Base-by-base conservation (phyloP, 2,888 invertebrate genomes). In the Hydropsyche betteni region DNA sequence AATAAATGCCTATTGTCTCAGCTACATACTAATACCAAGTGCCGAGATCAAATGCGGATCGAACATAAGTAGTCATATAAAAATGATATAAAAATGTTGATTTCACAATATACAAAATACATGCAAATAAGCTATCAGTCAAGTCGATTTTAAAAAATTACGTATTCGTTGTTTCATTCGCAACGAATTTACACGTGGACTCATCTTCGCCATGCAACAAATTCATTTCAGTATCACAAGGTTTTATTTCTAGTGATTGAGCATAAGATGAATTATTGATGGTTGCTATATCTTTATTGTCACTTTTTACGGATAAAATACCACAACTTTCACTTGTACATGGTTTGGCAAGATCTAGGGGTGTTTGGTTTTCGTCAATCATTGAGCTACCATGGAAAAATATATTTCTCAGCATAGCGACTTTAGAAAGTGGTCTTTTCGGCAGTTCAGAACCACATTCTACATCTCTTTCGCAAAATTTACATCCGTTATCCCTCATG, bases 341-440 rank as follows among this genome's bases (percentile, higher is more conserved):
- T 51, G 70, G 53, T 70, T 70, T 70, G 53, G 53, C 70, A 53
- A 72, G 44, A 38, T 72, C 72, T 38, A 58, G 0, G 55, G 55
- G 5, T 2, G 38, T 24, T 55, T n/a, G 52, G 10, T 5, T 58
- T 2, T 75, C 78, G 44, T 80, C 78, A 24, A 76, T 69, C 14
- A 76, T 72, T 4, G 80, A 81, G 69, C 82, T 83, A 58, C 84
- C 83, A 80, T 88, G 86, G 81, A 89, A 88, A 82, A 89, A 88
- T 77, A 88, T 86, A 80, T 86, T 88, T 80, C 87, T 84, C 76
- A 88, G 80, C 75, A 86, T 84, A 51, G 88, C 86, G 4, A 87
- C 85, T 78, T 87, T 87, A 4, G 87, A 84, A 24, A 85, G 82
- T 72, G 85, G 85, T 78, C 86, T 85, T 68, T 83, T 81, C 58